Base-by-base conservation (phyloP, 2,888 invertebrate species). In the Drosophila paramelanica region DNA sequence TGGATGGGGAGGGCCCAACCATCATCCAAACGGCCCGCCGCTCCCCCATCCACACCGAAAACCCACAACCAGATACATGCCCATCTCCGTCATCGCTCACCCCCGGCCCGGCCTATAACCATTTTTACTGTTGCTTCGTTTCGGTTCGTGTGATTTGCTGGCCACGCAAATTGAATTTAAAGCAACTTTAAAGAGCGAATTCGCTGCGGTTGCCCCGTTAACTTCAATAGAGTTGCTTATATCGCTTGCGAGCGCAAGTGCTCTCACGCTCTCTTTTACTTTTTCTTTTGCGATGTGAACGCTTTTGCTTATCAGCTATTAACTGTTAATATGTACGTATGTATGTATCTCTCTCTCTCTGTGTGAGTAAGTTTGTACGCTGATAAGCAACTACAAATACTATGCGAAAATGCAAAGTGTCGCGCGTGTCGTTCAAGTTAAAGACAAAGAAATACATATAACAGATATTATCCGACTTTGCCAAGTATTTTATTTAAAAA, bases 121-220 rank as follows among this genome's bases (percentile, higher is more conserved):
- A 17, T 13, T 33, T 41, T 27, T 23, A 41, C 53, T 23, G 36
- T 51, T 53, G 52, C 51, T 55, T 41, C 64, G 76, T 36, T 77
- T 71, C 66, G 77, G 65, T 57, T 77, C 72, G 56, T 47, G 33
- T 68, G 70, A 49, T 70, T 47, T 70, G 59, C 39, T 55, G 45
- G 39, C 46, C 65, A 74, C 66, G 77, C 66, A 75, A 75, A 75
- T 75, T 75, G 38, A 75, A 78, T 74, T 77, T 67, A 73, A 74
- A 73, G 67, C 43, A 31, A 57, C 11, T 67, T 67, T 59, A 70
- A 64, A 76, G 64, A 45, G 70, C 13, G 36, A 39, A 50, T 52
- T 33, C 43, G 57, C 51, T 59, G 55, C 38, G 55, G 31, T 46
- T 57, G 52, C 39, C 41, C 60, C 43, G 52, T 65, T 67, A 55